Conservation (phyloP, 1,140 invertebrate species). For the Macrosteles quadrilineatus region DNA sequence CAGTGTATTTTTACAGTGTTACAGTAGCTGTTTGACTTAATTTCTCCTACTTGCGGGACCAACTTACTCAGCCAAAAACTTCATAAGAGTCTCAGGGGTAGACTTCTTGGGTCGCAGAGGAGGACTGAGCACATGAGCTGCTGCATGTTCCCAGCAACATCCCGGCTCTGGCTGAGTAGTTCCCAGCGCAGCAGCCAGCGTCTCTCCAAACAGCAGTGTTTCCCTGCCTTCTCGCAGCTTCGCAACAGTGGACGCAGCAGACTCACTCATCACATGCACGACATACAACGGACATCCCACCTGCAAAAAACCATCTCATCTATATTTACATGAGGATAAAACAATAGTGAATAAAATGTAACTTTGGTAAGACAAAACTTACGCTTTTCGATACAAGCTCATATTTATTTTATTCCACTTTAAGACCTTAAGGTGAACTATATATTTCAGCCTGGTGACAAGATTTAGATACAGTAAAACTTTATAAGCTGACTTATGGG, state of each 20-base stretch:
- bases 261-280: slow-evolving; percentile 96
- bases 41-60: too few species aligned
- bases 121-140: slow-evolving; percentile 88
- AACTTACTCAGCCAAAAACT: slow-evolving; percentile 67
- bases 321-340: too few species aligned
- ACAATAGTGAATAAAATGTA: too few species aligned
- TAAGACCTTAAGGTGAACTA: too few species aligned
- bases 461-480: too few species aligned
- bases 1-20: too few species aligned
- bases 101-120: slow-evolving; percentile 82
- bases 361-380: too few species aligned
- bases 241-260: slow-evolving; percentile 77
- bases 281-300: slow-evolving; percentile 82
- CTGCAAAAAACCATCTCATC: slow-evolving; percentile 35
- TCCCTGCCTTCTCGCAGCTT: slow-evolving; percentile 53
- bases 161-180: slow-evolving; percentile 47
- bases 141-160: slow-evolving; percentile 75
- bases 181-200: slow-evolving; percentile 84
- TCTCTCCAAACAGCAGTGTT: slow-evolving; percentile 80
- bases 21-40: too few species aligned
- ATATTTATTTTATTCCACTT: too few species aligned
- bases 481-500: too few species aligned
- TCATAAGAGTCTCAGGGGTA: slow-evolving; percentile 70
- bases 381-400: too few species aligned
- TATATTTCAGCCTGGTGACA: too few species aligned